Conservation (phyloP, 2,888 invertebrate species). For the Stenotaenia linearis region DNA sequence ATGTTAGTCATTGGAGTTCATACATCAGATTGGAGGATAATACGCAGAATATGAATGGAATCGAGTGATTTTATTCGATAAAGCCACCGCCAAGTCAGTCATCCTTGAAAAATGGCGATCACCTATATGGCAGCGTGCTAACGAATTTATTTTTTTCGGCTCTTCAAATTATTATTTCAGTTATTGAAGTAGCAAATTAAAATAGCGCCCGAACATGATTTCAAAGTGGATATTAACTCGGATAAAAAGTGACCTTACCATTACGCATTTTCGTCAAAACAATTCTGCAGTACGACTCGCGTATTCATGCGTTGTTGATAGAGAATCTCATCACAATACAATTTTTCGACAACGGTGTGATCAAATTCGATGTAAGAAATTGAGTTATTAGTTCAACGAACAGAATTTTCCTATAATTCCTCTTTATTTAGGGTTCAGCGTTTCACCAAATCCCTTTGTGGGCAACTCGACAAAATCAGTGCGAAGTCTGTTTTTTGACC, state of each 20-base stretch:
- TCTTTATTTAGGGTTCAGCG: background rate
- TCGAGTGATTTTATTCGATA: background rate
- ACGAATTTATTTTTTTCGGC: background rate
- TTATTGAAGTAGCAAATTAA: no score
- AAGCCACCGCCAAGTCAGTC: background rate
- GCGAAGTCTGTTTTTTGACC: background rate
- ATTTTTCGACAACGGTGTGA: background rate
- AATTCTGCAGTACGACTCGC: background rate
- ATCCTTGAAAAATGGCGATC: background rate
- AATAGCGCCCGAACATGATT: background rate
- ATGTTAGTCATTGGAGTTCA: no score
- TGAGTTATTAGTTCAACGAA: no score
- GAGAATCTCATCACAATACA: background rate
- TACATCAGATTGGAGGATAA: no score
- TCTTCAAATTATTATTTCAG: background rate
- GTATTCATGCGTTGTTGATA: background rate
- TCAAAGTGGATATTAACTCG: background rate
- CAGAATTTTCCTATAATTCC: background rate
- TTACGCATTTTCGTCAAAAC: background rate
- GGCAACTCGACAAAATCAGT: background rate
- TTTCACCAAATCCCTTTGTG: background rate
- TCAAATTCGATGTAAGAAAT: background rate
- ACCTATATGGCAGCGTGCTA: background rate
- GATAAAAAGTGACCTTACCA: background rate
- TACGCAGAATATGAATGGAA: no score